Evolutionary conservation across 2,797 vertebrate species (phyloP).

Genomic region (Labroides dimidiatus): DNA sequence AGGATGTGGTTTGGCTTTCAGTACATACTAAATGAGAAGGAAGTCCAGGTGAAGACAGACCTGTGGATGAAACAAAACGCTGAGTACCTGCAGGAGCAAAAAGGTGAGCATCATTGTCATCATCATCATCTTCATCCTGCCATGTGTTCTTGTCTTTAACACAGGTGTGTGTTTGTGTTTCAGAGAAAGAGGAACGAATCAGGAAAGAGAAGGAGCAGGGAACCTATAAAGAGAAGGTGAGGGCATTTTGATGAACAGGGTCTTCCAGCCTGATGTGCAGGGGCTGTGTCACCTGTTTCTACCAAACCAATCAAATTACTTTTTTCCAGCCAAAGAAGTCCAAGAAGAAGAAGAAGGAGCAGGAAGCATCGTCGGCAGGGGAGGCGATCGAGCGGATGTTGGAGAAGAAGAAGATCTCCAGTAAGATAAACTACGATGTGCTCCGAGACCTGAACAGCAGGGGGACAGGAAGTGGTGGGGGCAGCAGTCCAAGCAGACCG

Average conservation of each 20-base stretch:
- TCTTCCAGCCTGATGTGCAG: neutral
- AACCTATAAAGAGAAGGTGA: constrained; percentile 96
- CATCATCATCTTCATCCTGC: neutral
- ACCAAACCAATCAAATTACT: no score
- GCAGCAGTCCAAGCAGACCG: constrained; percentile 70
- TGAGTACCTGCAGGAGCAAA: constrained; percentile 94
- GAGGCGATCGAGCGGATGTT: constrained; percentile 98
- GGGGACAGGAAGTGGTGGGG: constrained; percentile 59
- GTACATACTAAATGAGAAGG: constrained; percentile 95
- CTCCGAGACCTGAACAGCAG: constrained; percentile 91
- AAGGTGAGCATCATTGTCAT: constrained; percentile 77
- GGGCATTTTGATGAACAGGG: constrained; percentile 8
- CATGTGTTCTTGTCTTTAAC: no score
- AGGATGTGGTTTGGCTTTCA: constrained; percentile 58
- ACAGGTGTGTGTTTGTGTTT: neutral
- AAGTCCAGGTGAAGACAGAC: constrained; percentile 93
- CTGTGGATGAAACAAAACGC: constrained; percentile 97
- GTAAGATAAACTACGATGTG: constrained; percentile 98
- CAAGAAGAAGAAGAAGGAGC: constrained; percentile 90
- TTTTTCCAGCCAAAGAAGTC: constrained; percentile 88
- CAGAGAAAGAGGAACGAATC: constrained; percentile 95
- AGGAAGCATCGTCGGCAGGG: constrained; percentile 90
- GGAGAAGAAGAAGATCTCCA: constrained; percentile 98
- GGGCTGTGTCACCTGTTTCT: no score
- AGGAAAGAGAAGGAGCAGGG: constrained; percentile 96